Evolutionary conservation across 2,113 vertebrate species (phyloP).

Genomic region (Anhinga anhinga): DNA sequence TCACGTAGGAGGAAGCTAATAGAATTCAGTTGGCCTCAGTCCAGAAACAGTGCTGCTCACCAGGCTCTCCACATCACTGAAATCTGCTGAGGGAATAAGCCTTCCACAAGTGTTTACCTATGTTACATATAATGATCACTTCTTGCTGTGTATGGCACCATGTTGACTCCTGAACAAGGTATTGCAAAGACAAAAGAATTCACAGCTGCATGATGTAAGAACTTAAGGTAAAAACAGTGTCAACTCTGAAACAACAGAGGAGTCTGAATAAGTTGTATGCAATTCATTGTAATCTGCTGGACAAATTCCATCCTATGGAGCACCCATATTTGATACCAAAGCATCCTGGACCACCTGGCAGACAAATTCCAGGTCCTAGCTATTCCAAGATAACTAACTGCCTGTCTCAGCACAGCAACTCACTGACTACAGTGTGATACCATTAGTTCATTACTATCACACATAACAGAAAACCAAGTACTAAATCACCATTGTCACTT

Average conservation of each 20-base stretch:
- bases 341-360: not conserved
- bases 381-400: not conserved
- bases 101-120: not conserved
- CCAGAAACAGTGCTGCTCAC: accelerated
- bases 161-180: not conserved
- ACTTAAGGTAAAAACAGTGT: not conserved
- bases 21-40: not conserved
- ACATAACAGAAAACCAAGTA: not conserved
- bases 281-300: not conserved
- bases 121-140: not conserved
- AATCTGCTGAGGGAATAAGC: not conserved
- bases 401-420: not conserved
- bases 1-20: accelerated
- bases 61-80: not conserved
- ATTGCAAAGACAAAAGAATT: not conserved
- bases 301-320: not conserved
- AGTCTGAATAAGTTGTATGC: not conserved
- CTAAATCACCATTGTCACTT: not conserved
- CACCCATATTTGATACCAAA: not conserved
- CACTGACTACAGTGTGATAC: not conserved
- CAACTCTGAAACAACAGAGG: not conserved
- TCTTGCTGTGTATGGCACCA: not conserved
- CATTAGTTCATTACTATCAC: not conserved
- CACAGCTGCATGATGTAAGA: not conserved
- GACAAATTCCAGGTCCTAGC: not conserved